These are phyloP conservation scores for Pseudomyrmex flavicornis DNA, from an alignment of 1,140 invertebrate genomes.

Conservation along the genomic window DNA sequence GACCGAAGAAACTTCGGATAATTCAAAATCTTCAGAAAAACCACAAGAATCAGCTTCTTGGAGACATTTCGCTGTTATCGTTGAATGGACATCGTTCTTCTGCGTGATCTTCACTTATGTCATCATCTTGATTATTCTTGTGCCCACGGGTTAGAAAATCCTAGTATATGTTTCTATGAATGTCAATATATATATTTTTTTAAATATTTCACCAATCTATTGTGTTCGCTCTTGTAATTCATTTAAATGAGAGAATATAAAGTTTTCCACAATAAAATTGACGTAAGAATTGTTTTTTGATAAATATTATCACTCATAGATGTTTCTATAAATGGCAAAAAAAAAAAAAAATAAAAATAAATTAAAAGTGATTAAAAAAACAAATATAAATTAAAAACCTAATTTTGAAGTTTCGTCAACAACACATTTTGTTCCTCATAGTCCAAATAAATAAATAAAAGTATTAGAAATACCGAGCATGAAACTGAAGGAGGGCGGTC, in stretches of 20 bases:
- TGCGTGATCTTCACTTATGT: slow-evolving; percentile 70
- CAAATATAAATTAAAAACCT: neutral
- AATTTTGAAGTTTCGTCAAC: neutral
- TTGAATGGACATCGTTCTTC: slow-evolving; percentile 78
- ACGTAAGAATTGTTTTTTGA: too few species aligned
- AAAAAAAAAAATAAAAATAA: too few species aligned
- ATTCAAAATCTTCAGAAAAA: slow-evolving; percentile 44
- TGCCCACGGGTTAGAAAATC: slow-evolving; percentile 54
- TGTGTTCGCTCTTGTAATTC: neutral
- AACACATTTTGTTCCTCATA: neutral
- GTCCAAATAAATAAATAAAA: neutral
- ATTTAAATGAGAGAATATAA: slow-evolving; percentile 8
- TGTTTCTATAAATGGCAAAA: too few species aligned
- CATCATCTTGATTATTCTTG: slow-evolving; percentile 73
- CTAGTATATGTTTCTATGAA: neutral
- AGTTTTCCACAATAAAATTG: too few species aligned
- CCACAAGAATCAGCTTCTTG: slow-evolving; percentile 60
- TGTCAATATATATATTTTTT: neutral
- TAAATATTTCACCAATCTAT: neutral
- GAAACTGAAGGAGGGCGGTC: slow-evolving; percentile 30
- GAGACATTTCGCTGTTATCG: slow-evolving; percentile 75
- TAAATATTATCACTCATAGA: too few species aligned
- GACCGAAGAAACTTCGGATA: slow-evolving; percentile 65
- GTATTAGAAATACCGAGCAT: neutral
- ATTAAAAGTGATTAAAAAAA: neutral